Evolutionary conservation across 2,797 vertebrate species (phyloP), one percentile per base, ranked within the genome.

Genomic region (Cirrhinus molitorella): DNA sequence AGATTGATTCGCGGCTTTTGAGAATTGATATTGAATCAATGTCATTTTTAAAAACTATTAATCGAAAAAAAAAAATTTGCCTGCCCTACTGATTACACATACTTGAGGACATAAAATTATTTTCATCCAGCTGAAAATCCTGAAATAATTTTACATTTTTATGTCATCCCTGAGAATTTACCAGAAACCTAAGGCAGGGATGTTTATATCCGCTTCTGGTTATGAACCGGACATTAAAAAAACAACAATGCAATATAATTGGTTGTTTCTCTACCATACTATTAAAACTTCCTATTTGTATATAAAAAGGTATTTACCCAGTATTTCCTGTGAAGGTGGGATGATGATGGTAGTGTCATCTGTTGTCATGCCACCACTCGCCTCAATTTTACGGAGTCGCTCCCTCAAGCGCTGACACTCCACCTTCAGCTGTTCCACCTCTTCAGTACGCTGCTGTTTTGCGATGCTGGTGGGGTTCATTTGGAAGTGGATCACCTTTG

Each of bases 401-500:
- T 96, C 96, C 57, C 94, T 89, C 55, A 99, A 95, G 74, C 84
- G 93, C 0, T 94, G 92, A 0, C 97, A 97, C 87, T 99, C 97
- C 83, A 96, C 95, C 85, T 88, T 94, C 40, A 99, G 95, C 66
- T 90, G 91, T 40, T 95, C 95, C 61, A 92, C 92, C 78, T 97
- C 96, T 86, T 97, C 95, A 13, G 90, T 94, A 3, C 93, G 96
- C 87, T 96, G 94, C 89, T 96, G 96, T 92, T 95, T 95, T 59
- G 97, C 98, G 88, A 92, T 68, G 10, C 93, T 88, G 0, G 94
- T 91, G 0, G 98, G 98, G 91, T 99, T 99, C 95, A 96, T 90
- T 76, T 94, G 96, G 83, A 99, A 85, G 88, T 99, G 97, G 68
- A 99, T 89, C 75, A 99, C 96, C 85, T 95, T 95, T 86, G 96